Evolutionary conservation across 2,888 invertebrate genomes (phyloP), one percentile per base, ranked within the genome.

Genomic region (Hyppa rectilinea): DNA sequence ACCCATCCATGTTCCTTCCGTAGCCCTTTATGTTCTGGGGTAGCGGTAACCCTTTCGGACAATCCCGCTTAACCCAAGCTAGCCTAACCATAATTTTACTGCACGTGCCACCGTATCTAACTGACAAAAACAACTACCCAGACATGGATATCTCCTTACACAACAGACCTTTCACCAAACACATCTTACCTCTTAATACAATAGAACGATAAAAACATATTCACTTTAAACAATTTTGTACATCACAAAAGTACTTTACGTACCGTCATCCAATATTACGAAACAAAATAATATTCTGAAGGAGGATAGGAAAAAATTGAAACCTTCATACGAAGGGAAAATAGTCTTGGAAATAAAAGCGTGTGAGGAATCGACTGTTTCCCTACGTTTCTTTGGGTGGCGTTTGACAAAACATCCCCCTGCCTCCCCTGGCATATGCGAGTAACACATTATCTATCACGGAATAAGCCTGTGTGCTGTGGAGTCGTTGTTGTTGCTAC

Each of bases 391-490:
- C 87, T 90, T 87, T 83, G 89, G 90, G 90, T 91, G 92, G 92
- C 92, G 88, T 95, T 94, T 95, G 95, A 95, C 94, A 94, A 93
- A 94, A 93, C 93, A 93, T 89, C 92, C 92, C 90, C 89, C 89
- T 80, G 65, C 84, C 83, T 71, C 79, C 85, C 84, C 78, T 88
- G 89, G 88, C 92, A 92, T 92, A 92, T 92, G 93, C 90, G 92
- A 93, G 94, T 92, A 92, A 92, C 93, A 94, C 91, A 92, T 95
- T 95, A 95, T 94, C 95, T 95, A 94, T 95, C 94, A 92, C 88
- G 87, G 87, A 90, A 91, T 89, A 91, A 87, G 86, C 85, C 78
- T 77, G 71, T 69, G 75, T 64, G 70, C 75, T 12, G 67, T 92
- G 80, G 94, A 94, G 93, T 81, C 66, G 90, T 45, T 69, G 29